phyloP scores from a whole-genome alignment of 2,797 vertebrate genomes.

The Falco novaeseelandiae region DNA sequence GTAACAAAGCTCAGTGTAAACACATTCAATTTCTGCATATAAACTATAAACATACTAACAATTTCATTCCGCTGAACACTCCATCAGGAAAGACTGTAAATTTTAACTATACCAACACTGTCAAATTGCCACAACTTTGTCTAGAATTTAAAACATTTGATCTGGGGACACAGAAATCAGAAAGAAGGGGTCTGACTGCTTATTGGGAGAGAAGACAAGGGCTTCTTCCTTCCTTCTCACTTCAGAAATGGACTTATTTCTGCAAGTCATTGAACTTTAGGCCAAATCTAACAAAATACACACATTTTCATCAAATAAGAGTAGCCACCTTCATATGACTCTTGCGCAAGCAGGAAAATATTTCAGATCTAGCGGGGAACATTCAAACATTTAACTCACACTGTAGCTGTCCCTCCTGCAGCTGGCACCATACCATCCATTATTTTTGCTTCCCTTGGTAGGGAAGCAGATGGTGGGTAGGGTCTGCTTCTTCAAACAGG shows the following conservation, averaged over 20 bases:
- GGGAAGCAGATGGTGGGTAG: no score
- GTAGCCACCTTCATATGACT: not conserved
- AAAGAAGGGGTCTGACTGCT: not conserved
- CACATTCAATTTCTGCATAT: not conserved
- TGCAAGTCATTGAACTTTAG: not conserved
- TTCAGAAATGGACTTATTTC: not conserved
- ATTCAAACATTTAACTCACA: not conserved
- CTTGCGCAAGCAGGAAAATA: not conserved
- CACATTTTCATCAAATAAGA: not conserved
- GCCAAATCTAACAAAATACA: not conserved
- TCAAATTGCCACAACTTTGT: not conserved
- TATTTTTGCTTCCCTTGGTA: not conserved
- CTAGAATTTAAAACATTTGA: not conserved
- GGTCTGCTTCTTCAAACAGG: not conserved
- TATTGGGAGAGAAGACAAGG: not conserved
- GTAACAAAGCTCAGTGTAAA: not conserved
- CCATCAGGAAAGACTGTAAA: not conserved
- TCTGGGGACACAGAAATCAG: not conserved
- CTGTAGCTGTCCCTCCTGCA: not conserved
- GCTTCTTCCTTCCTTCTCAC: not conserved
- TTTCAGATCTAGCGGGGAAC: not conserved
- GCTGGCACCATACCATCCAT: fast-evolving
- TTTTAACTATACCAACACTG: not conserved
- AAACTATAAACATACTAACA: not conserved
- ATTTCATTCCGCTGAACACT: not conserved